phyloP scores from a whole-genome alignment of 2,888 invertebrate species.

The Cephus rjabovi region DNA sequence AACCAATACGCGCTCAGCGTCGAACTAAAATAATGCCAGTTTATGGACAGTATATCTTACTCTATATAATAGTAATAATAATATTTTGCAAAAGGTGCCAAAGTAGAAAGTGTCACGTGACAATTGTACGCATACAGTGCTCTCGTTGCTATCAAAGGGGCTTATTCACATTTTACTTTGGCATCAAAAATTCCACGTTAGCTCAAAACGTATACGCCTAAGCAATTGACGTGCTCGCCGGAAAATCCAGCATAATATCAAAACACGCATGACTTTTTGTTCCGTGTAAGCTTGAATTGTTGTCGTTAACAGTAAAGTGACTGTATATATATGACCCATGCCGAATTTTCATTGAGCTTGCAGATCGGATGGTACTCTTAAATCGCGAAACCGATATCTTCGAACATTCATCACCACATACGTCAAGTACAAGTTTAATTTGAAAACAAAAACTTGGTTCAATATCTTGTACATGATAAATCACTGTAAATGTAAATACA shows the following conservation, averaged over 20 bases:
- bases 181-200: slow-evolving; percentile 29
- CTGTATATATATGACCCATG: not conserved
- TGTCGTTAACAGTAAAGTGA: not conserved
- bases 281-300: not conserved
- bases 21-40: slow-evolving; percentile 28
- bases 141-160: not conserved
- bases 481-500: not conserved
- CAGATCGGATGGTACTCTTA: not conserved
- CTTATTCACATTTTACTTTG: slow-evolving; percentile 42
- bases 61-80: slow-evolving; percentile 13
- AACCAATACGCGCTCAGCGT: slow-evolving; percentile 18
- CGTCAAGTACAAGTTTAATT: not conserved
- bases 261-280: not conserved
- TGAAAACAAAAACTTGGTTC: not conserved
- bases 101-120: not conserved
- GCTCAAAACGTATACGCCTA: slow-evolving; percentile 22
- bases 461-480: not conserved
- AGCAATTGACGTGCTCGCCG: slow-evolving; percentile 7
- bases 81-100: not conserved
- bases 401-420: not conserved
- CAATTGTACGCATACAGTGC: not conserved
- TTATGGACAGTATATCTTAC: slow-evolving; percentile 11
- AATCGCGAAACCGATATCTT: not conserved
- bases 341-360: not conserved
- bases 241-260: not conserved